Evolutionary conservation across 2,888 invertebrate species (phyloP), one percentile per base, ranked within the genome.

Genomic region (Dolichopus griseipennis): DNA sequence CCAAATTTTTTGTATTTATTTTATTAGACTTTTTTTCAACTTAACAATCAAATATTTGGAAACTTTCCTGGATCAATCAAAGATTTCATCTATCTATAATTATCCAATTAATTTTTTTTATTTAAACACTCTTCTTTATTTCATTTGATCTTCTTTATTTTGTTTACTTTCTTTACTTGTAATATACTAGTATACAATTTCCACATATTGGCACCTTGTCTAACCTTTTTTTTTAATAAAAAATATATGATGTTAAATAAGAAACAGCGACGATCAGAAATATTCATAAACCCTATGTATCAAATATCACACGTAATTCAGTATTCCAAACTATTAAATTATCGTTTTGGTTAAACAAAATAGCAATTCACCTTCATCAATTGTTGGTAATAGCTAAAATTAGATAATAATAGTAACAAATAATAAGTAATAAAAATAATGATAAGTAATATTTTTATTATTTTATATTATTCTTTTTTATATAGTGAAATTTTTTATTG

Each of bases 341-440:
- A 12, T 2, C 8, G 37, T 37, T 8, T 37, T 2, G 2, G 18
- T 4, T 12, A 52, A 52, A 52, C 2, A 52, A 52, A 52, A 52
- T 2, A 52, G 52, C 52, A 52, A 52, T 52, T 52, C 52, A 52
- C 15, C 52, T 52, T 52, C n/a, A 52, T 18, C n/a, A 89, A 75
- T 90, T 90, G 70, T 52, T 52, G 6, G 52, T 52, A 52, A 52
- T 52, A 2, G 18, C 6, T 52, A 6, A 52, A 52, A 52, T 18
- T 18, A 18, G 2, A 15, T 52, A 52, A 52, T 52, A 18, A 52
- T 52, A 52, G 15, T 18, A 52, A 15, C 15, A 12, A 52, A 52
- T 52, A 52, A 52, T 52, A 52, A 52, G 15, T 52, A 18, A 52
- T 52, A 27, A 27, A 4, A 37, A 37, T 37, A 52, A 52, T 18